A percentile compares a stretch with the other conserved stretches of the same genome.
These are phyloP conservation scores for Beris morrisii DNA, from an alignment of 2,888 invertebrate genomes.

Conservation along the genomic window DNA sequence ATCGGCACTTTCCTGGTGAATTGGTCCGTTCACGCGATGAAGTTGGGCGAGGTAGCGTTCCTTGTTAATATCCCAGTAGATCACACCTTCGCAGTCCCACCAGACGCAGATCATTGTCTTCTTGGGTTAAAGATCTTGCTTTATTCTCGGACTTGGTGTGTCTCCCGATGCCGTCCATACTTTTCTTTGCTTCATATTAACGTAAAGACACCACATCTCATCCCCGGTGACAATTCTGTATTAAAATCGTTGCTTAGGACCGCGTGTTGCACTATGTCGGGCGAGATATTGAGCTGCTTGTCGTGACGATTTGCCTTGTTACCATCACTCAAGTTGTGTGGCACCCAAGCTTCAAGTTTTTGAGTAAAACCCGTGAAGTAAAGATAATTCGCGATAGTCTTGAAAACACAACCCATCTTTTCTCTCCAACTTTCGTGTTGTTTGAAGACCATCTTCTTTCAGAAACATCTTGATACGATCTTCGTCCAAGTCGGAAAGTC, in stretches of 20 bases:
- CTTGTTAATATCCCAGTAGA: neutral
- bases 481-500: neutral
- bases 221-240: neutral
- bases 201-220: neutral
- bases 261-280: neutral
- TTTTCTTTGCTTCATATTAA: conserved; percentile 1
- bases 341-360: too few species aligned
- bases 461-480: neutral
- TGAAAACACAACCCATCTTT: neutral
- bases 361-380: neutral
- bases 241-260: neutral
- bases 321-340: too few species aligned
- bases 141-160: neutral
- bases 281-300: too few species aligned
- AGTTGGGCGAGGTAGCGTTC: too few species aligned
- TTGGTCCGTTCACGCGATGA: neutral
- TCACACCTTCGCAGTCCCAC: neutral
- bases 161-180: neutral
- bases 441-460: neutral
- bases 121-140: conserved; percentile 13
- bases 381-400: neutral
- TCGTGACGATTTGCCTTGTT: too few species aligned
- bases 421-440: neutral
- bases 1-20: neutral
- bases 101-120: conserved; percentile 16